Evolutionary conservation across 2,888 invertebrate genomes (phyloP), one percentile per base, ranked within the genome.

Genomic region (Parochlus steinenii): DNA sequence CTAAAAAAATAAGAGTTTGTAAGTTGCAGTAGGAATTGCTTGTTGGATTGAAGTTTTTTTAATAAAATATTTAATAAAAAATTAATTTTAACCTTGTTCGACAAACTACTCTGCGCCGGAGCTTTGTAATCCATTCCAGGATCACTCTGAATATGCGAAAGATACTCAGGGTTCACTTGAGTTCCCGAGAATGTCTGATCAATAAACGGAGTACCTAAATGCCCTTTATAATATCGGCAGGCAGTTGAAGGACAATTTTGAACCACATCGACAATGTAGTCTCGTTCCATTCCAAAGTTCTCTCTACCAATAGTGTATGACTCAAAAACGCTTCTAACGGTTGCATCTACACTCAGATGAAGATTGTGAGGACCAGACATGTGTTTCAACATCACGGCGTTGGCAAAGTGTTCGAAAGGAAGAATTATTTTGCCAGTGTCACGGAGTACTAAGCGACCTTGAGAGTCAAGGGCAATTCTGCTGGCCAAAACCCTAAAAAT

Each of bases 351-450:
- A 25, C 81, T 81, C 39, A 86, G 61, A 63, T 86, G 85, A 33
- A 83, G 61, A 2, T 85, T 83, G 53, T 83, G 83, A 1, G 83
- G 83, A 1, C 85, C 83, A 49, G 82, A 82, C 79, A 85, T 83
- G 50, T 86, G 85, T 51, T 85, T 86, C 44, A 86, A 55, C 83
- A 85, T 85, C 5, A 86, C 83, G 35, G 85, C 85, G 63, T 85
- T 85, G 2, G 83, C 83, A 64, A 85, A 86, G 53, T 86, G 85
- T 58, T 86, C 85, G 56, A 81, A 85, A 3, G 85, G 85, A 38
- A 86, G 58, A 41, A 86, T 83, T 47, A 86, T 83, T 64, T 85
- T 86, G 7, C 85, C 85, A 63, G 82, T 83, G 54, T 85, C 85
- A 40, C 85, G 64, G 32, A 85, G 61, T 49, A 86, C 79, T 40